Base-by-base conservation (phyloP, 1,140 invertebrate genomes). In the Sarcophaga bullata region DNA sequence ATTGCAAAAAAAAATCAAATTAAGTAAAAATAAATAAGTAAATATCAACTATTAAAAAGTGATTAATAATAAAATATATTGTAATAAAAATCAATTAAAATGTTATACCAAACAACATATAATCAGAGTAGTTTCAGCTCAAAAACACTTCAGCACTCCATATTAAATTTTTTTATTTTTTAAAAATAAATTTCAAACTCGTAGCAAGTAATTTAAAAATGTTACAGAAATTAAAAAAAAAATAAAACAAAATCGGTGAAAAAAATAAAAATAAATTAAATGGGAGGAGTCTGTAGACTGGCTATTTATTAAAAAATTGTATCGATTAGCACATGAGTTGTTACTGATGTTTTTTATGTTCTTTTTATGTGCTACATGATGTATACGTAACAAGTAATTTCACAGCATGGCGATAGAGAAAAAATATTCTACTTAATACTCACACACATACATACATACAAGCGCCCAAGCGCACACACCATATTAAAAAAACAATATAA, bases 11-110 rank as follows among this genome's bases (percentile, higher is more conserved):
- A 6, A 13, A 58, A 58, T n/a, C 7, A 58, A 58, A 58, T 7
- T 58, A 58, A n/a, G 54, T 15, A 58, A n/a, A n/a, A 58, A 58
- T 13, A 58, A 58, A 58, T 13, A 58, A 58, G 15, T n/a, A 58
- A 58, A 13, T n/a, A 58, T 13, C 15, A 6, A 58, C 54, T 58
- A 37, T 37, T 37, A 7, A 58, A 58, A 58, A 3, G 54, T 58
- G 13, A 58, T 58, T 58, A 58, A 58, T 58, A 58, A 58, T 58
- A 58, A 37, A 37, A 37, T 37, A 37, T 37, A 37, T 37, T 37
- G 25, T 37, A 37, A 58, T 54, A 54, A 58, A 58, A 58, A 58
- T 58, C 54, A 58, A 58, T 58, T 58, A 58, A 58, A 58, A 13
- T 58, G 54, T 58, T 58, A 58, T 15, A 58, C 52, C 7, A 58